A percentile compares a stretch with the other conserved stretches of the same genome.
Conservation (phyloP, 2,888 invertebrate species). For the Plagodis dolabraria region DNA sequence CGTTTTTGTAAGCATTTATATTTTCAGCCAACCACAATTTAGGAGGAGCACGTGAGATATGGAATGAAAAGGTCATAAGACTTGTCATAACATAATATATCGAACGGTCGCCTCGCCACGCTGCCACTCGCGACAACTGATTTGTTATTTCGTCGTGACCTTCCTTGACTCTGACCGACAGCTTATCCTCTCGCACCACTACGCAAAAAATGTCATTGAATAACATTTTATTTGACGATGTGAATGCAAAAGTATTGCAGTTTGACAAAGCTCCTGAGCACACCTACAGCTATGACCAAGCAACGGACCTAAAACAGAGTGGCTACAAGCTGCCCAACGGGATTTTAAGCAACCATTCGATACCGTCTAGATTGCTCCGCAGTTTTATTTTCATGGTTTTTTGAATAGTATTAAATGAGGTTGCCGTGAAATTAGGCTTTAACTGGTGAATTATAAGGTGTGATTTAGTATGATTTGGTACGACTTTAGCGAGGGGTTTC, state of each 20-base stretch:
- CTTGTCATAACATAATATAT: constrained; percentile 17
- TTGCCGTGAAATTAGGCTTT: constrained; percentile 41
- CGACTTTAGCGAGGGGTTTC: constrained; percentile 55
- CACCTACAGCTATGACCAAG: too few relatives aligned
- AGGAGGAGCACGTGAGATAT: too few relatives aligned
- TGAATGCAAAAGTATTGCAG: constrained; percentile 1
- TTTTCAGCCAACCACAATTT: background rate
- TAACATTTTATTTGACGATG: constrained; percentile 1
- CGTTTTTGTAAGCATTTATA: background rate
- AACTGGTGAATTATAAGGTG: constrained; percentile 39
- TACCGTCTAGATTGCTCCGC: constrained; percentile 40
- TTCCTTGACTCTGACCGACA: constrained; percentile 65
- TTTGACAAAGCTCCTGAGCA: too few relatives aligned
- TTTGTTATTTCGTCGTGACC: constrained; percentile 70
- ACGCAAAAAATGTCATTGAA: constrained; percentile 42
- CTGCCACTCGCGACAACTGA: constrained; percentile 40
- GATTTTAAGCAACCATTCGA: constrained; percentile 30
- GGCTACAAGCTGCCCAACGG: constrained; percentile 16
- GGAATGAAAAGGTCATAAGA: too few relatives aligned
- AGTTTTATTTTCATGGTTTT: constrained; percentile 44
- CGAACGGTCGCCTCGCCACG: constrained; percentile 29
- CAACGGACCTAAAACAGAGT: background rate
- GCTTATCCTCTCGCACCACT: constrained; percentile 51
- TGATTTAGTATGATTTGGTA: constrained; percentile 42
- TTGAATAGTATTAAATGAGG: constrained; percentile 29